These are phyloP conservation scores for Acromyrmex charruanus DNA, from an alignment of 1,140 invertebrate species.

Conservation along the genomic window DNA sequence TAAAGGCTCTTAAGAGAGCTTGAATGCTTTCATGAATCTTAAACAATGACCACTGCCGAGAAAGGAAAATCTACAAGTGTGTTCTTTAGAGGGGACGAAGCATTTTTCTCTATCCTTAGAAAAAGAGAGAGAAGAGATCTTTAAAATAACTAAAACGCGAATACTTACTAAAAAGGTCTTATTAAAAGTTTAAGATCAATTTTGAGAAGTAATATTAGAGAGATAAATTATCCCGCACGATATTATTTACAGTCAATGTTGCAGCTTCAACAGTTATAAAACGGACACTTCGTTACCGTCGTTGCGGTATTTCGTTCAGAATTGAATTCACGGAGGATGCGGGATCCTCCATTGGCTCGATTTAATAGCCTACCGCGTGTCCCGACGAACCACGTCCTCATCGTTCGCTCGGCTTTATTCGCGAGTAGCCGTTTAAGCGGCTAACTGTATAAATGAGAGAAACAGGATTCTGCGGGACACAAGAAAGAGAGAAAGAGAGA, in stretches of 20 bases:
- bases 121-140: background rate
- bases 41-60: conserved; percentile 39
- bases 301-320: conserved; percentile 34
- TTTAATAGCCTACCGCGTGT: conserved; percentile 54
- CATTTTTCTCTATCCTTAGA: conserved; percentile 12
- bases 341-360: conserved; percentile 31
- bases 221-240: background rate
- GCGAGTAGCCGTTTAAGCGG: conserved; percentile 65
- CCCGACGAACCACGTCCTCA: conserved; percentile 47
- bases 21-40: conserved; percentile 52
- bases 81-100: conserved; percentile 7
- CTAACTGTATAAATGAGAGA: conserved; percentile 74
- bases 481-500: conserved; percentile 36
- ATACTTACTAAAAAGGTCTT: background rate
- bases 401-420: conserved; percentile 58
- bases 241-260: conserved; percentile 9
- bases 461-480: conserved; percentile 57
- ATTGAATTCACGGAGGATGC: conserved; percentile 47
- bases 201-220: conserved; percentile 32
- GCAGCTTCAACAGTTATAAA: conserved; percentile 37
- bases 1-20: conserved; percentile 34
- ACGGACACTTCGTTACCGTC: conserved; percentile 39
- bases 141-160: conserved; percentile 14
- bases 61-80: conserved; percentile 39
- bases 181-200: background rate